A percentile compares a stretch with the other conserved stretches of the same genome.
Evolutionary conservation across 2,888 invertebrate genomes (phyloP).

Genomic region (Brachypalpus laphriformis): DNA sequence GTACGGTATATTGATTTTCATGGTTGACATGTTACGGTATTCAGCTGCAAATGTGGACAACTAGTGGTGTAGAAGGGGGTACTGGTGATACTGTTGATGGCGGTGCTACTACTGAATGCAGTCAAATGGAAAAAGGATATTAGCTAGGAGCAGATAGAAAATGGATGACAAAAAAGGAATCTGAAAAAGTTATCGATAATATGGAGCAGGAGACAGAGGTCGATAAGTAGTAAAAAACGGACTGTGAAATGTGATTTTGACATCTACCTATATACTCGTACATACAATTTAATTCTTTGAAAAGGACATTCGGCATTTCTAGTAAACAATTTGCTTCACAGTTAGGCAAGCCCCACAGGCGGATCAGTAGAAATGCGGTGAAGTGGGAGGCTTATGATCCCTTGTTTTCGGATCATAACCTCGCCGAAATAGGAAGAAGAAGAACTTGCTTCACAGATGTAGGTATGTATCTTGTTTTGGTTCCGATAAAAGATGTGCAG

Average conservation of each 20-base stretch:
- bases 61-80: not conserved
- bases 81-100: not conserved
- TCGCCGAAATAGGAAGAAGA: too few species aligned
- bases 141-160: constrained; percentile 25
- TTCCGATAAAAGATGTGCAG: too few species aligned
- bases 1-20: constrained; percentile 72
- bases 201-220: not conserved
- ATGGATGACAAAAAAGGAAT: not conserved
- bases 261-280: constrained; percentile 16
- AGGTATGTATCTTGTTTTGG: too few species aligned
- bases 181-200: not conserved
- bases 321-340: constrained; percentile 16
- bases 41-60: constrained; percentile 29
- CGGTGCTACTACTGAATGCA: constrained; percentile 36
- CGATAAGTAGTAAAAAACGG: constrained; percentile 52
- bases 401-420: too few species aligned
- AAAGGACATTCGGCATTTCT: constrained; percentile 21
- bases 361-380: too few species aligned
- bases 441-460: too few species aligned
- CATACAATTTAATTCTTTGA: constrained; percentile 26
- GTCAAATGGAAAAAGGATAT: constrained; percentile 72
- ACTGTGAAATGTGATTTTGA: constrained; percentile 63
- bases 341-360: constrained; percentile 12
- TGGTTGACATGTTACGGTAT: constrained; percentile 53
- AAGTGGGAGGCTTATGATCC: too few species aligned